Conservation (phyloP, 2,113 vertebrate genomes). For the Ailuropoda melanoleuca region DNA sequence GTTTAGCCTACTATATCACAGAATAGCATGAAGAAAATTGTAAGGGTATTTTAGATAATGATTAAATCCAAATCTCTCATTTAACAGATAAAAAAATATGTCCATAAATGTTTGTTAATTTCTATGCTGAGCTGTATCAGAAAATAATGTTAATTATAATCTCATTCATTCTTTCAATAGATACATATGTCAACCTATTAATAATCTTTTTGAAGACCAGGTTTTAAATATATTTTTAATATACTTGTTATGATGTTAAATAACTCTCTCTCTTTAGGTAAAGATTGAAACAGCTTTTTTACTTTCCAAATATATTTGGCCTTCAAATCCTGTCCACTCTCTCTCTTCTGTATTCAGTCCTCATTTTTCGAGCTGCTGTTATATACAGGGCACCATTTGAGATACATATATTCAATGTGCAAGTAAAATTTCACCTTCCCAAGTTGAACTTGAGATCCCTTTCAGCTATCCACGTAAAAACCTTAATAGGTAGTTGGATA, state of each 20-base stretch:
- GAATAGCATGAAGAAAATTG: neutral
- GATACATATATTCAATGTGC: neutral
- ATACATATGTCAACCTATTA: neutral
- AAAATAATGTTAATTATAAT: neutral
- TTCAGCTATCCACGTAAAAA: neutral
- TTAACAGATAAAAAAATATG: neutral
- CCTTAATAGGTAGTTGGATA: neutral
- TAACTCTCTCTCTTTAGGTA: neutral
- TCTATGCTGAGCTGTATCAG: neutral
- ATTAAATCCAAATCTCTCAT: neutral
- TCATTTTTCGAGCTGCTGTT: neutral
- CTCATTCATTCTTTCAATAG: neutral
- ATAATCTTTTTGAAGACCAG: neutral
- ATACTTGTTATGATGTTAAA: constrained; percentile 6
- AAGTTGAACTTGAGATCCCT: neutral
- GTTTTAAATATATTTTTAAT: neutral
- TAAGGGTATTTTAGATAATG: constrained; percentile 1
- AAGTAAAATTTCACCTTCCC: neutral
- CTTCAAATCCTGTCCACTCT: neutral
- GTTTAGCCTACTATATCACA: neutral
- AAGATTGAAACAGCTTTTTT: neutral
- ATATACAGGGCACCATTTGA: neutral
- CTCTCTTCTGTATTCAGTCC: neutral
- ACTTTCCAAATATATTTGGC: neutral
- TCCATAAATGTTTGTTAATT: neutral